Evolutionary conservation across 92 coral and sea anemone genomes (phyloP), one percentile per base, ranked within the genome.

Genomic region (Heliopora coerulea): DNA sequence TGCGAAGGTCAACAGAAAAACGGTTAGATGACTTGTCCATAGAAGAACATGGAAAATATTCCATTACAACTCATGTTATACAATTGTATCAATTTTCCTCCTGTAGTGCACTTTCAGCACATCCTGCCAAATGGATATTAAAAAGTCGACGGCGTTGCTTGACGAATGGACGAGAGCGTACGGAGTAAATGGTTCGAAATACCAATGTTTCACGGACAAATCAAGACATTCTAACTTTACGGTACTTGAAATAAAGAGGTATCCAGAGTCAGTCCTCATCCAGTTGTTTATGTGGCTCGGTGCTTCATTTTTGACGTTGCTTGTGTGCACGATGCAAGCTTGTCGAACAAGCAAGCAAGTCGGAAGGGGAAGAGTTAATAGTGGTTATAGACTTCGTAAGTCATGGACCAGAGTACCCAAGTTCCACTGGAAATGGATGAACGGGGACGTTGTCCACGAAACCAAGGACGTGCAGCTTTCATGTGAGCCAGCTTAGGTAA

Each of bases 381-480:
- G 30, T 37, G 42, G 42, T 37, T 10, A 56, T 28, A 56, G 15
- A 10, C 1, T 14, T 15, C 17, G 30, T 14, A 56, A 56, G 30
- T 9, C 30, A 18, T 56, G 25, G 12, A 56, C 12, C 25, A 18
- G 3, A 21, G 27, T 24, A 28, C 25, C 23, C 27, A n/a, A 9
- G 11, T 56, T 18, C 30, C 62, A 56, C 62, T 56, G 62, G 62
- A 56, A 9, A 56, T 56, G 25, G 62, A 37, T 11, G 42, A 4
- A 37, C 11, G 42, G 11, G 42, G 11, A 37, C 42, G 42, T 11
- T 37, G 11, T 4, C 42, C 4, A 11, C 11, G 42, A 37, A 37
- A 37, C 11, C 42, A 37, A 37, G 42, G 42, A 37, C 42, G 42
- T n/a, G n/a, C n/a, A n/a, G n/a, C n/a, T n/a, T n/a, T n/a, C n/a